Conservation (phyloP, 2,888 invertebrate genomes). For the Drosophila pseudotakahashii region DNA sequence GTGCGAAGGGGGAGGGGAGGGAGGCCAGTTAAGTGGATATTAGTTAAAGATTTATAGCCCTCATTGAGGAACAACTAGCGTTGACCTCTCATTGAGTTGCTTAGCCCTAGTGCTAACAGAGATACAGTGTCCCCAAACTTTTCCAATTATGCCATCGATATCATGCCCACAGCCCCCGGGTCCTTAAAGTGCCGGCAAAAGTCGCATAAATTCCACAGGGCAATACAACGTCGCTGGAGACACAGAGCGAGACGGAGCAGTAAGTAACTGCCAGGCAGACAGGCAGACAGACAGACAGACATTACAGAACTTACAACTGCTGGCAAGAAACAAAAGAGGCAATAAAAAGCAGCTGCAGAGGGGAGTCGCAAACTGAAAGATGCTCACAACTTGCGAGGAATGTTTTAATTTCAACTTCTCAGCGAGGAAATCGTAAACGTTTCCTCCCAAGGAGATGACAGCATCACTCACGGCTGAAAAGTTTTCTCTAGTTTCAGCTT, state of each 20-base stretch:
- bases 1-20: not conserved
- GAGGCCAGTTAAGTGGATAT: constrained; percentile 13
- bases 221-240: constrained; percentile 12
- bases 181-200: constrained; percentile 53
- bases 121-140: constrained; percentile 49
- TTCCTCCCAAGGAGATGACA: constrained; percentile 17
- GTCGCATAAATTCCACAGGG: constrained; percentile 62
- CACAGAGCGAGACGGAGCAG: constrained; percentile 16
- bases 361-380: constrained; percentile 18
- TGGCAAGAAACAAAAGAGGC: constrained; percentile 37
- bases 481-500: not conserved
- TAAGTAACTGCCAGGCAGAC: constrained; percentile 36
- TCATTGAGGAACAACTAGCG: constrained; percentile 16
- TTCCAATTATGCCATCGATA: constrained; percentile 64
- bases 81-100: constrained; percentile 47
- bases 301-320: constrained; percentile 44
- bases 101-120: constrained; percentile 14
- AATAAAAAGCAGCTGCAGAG: constrained; percentile 39
- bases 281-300: constrained; percentile 19
- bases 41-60: constrained; percentile 21
- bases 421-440: constrained; percentile 13
- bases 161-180: not conserved
- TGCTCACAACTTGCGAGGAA: constrained; percentile 56
- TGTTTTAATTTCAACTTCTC: constrained; percentile 73
- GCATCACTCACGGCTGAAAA: not conserved